Base-by-base conservation (phyloP, 2,797 vertebrate species). In the Meriones psammophilus region DNA sequence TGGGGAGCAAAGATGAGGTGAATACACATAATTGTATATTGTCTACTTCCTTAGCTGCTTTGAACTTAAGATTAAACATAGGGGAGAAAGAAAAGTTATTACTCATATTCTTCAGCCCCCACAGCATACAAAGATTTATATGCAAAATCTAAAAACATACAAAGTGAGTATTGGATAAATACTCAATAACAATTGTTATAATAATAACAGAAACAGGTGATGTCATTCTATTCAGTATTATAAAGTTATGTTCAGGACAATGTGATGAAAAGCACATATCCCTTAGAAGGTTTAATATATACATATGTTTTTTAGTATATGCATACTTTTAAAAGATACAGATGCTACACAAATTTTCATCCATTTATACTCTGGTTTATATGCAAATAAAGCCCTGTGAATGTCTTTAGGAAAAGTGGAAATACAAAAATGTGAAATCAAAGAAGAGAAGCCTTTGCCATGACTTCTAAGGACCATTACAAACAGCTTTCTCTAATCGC, bases 111-210 rank as follows among this genome's bases (percentile, higher is more conserved):
- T 85, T 50, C 83, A 90, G 50, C 4, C 14, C 3, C 14, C 33
- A 79, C 6, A 42, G 74, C 60, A 71, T 42, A 58, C 13, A 85
- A 54, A 94, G 12, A 95, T 68, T 39, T 93, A 13, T 81, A 50
- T 5, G 17, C 28, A 92, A 84, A 71, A 85, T 80, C 69, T 83
- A 84, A 88, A 94, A 26, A 24, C n/a, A 71, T 33, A 96, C 83
- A 92, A 91, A 88, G 66, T 56, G 46, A 0, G 26, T 85, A 62
- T 71, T 17, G 30, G 58, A 74, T 69, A 91, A 85, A 74, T 66
- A 86, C 50, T 9, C 20, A 80, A 20, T 2, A 50, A 36, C 2
- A 84, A 28, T 36, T 20, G 10, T 28, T 24, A 69, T 69, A 92
- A 90, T 33, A 78, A 54, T 73, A 77, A 39, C 10, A 89, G 4